phyloP scores from a whole-genome alignment of 2,888 invertebrate genomes.

The Pollenia griseotomentosa region DNA sequence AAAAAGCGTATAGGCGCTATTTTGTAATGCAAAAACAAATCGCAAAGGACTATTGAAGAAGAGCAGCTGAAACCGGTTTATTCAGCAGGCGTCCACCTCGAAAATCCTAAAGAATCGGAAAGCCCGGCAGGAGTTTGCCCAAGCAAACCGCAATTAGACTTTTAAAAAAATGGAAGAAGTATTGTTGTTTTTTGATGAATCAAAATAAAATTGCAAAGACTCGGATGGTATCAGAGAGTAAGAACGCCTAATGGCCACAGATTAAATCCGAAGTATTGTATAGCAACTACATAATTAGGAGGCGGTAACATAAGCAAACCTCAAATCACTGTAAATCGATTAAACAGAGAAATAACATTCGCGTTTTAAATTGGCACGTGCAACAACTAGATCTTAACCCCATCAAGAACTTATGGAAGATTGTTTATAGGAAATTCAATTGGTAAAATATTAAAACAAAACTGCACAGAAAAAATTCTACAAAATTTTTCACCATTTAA shows the following conservation, averaged over 20 bases:
- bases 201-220: too few species aligned
- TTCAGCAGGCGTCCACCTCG: too few species aligned
- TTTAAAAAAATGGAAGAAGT: neutral
- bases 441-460: constrained; percentile 11
- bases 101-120: neutral
- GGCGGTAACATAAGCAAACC: too few species aligned
- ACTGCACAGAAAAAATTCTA: too few species aligned
- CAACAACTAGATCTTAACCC: constrained; percentile 4
- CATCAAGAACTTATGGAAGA: constrained; percentile 38
- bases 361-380: neutral
- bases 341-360: neutral
- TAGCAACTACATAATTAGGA: neutral
- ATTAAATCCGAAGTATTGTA: neutral
- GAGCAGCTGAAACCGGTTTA: too few species aligned
- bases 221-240: too few species aligned
- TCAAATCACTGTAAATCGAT: too few species aligned
- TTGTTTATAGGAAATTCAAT: constrained; percentile 20
- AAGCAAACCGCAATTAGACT: neutral
- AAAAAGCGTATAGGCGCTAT: too few species aligned
- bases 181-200: neutral
- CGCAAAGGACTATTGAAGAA: too few species aligned
- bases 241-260: neutral
- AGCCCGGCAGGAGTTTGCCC: neutral
- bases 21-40: too few species aligned
- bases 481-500: too few species aligned